These are phyloP conservation scores for Fulmarus glacialis DNA, from an alignment of 2,113 vertebrate genomes.

Conservation along the genomic window DNA sequence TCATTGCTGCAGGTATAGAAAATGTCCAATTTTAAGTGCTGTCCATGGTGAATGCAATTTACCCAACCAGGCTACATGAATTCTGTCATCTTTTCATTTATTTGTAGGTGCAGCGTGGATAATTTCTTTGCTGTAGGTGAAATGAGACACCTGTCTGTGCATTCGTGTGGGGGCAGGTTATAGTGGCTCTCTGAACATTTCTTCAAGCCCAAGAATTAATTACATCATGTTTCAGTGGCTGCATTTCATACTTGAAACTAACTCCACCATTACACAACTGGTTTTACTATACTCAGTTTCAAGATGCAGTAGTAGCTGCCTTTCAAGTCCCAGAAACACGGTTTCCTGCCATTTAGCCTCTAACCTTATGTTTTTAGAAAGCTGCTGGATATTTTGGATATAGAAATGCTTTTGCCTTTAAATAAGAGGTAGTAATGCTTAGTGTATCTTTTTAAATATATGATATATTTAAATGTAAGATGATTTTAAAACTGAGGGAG, in stretches of 20 bases:
- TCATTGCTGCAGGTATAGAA: background rate
- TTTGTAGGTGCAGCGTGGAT: background rate
- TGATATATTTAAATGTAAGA: background rate
- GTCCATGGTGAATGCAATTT: background rate
- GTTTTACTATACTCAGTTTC: background rate
- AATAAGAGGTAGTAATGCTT: background rate
- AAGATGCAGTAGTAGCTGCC: background rate
- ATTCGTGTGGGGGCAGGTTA: background rate
- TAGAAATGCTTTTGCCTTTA: background rate
- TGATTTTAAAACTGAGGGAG: background rate
- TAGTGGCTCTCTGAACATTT: constrained; percentile 5
- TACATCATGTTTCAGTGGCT: constrained; percentile 12
- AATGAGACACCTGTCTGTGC: background rate
- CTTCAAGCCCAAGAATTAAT: constrained; percentile 41
- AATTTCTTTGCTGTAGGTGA: constrained; percentile 11
- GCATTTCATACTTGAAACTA: background rate
- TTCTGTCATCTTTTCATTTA: background rate
- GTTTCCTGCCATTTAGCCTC: background rate
- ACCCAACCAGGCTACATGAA: background rate
- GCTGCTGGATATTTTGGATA: background rate
- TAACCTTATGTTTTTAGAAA: background rate
- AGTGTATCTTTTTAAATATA: background rate
- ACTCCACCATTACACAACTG: background rate
- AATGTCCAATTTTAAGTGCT: background rate
- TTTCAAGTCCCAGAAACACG: background rate